Percentiles rank a stretch among this genome's conserved stretches.
Conservation (phyloP, 2,113 vertebrate species). For the Orthonyx spaldingii region DNA sequence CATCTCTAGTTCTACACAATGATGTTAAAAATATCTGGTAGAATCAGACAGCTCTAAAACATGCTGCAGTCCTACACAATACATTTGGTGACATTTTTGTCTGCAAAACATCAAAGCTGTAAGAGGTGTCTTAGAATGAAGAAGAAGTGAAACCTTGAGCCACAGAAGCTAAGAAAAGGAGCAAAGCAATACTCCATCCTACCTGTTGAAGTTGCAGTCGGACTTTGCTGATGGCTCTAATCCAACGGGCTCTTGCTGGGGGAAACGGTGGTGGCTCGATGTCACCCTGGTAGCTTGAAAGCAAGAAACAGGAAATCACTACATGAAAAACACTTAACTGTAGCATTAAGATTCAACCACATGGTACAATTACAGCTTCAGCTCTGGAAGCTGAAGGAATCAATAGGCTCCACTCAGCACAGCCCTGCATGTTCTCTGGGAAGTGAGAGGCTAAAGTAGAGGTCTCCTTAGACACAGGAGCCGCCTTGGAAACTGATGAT, state of each 20-base stretch:
- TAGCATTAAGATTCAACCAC: neutral
- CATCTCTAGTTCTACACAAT: neutral
- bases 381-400: neutral
- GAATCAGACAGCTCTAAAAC: neutral
- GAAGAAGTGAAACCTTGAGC: neutral
- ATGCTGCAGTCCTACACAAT: neutral
- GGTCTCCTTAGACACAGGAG: neutral
- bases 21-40: neutral
- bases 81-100: neutral
- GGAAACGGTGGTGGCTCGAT: slow-evolving; percentile 77
- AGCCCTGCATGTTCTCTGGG: neutral
- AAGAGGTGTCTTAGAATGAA: neutral
- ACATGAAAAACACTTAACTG: neutral
- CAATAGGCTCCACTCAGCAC: neutral
- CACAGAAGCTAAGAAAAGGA: neutral
- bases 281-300: slow-evolving; percentile 69
- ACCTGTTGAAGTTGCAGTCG: slow-evolving; percentile 91
- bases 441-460: neutral
- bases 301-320: slow-evolving; percentile 14
- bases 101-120: neutral
- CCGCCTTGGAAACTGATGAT: neutral
- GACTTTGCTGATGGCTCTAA: slow-evolving; percentile 94
- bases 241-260: slow-evolving; percentile 85
- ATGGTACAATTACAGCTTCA: neutral
- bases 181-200: slow-evolving; percentile 9